Evolutionary conservation across 1,140 invertebrate species (phyloP), one percentile per base, ranked within the genome.

Genomic region (Pseudomyrmex dendroicus): DNA sequence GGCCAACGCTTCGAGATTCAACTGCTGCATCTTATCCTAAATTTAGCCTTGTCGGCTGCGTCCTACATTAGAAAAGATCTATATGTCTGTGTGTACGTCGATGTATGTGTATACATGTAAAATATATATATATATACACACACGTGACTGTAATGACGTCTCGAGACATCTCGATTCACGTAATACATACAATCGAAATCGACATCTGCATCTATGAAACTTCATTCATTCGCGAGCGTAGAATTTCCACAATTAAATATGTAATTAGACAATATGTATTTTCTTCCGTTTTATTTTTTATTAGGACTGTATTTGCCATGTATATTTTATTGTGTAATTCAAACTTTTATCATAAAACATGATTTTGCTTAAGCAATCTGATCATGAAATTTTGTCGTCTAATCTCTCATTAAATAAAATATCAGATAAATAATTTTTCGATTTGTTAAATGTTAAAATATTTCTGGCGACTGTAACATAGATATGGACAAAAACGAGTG

Each of bases 11-110:
- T 86, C 88, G 87, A 84, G 68, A 76, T 73, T 89, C 87, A 73
- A 89, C 88, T 89, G 88, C 84, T 84, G 62, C 72, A 73, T 84
- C 84, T 82, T 86, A 84, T 70, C 88, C 88, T 89, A 89, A 89
- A 89, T 89, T 89, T 89, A 89, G 73, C 76, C 57, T 84, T 89
- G 84, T 82, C 74, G 87, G 61, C 67, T 85, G 76, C 73, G 88
- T 44, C 85, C 88, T 85, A 89, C 88, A 89, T 89, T 84, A 89
- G 87, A 80, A 78, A 35, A 80, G 68, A 86, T 64, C 76, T 59
- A 64, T 54, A 84, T 84, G 20, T 25, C 44, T 10, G 35, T 52
- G 56, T 59, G 22, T 25, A 15, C 70, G 48, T 73, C 15, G 70
- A 0, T 50, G 56, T 44, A 0, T 17, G 54, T 22, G 61, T 82